These are phyloP conservation scores for Alosa alosa DNA, from an alignment of 2,113 vertebrate genomes.

Conservation along the genomic window DNA sequence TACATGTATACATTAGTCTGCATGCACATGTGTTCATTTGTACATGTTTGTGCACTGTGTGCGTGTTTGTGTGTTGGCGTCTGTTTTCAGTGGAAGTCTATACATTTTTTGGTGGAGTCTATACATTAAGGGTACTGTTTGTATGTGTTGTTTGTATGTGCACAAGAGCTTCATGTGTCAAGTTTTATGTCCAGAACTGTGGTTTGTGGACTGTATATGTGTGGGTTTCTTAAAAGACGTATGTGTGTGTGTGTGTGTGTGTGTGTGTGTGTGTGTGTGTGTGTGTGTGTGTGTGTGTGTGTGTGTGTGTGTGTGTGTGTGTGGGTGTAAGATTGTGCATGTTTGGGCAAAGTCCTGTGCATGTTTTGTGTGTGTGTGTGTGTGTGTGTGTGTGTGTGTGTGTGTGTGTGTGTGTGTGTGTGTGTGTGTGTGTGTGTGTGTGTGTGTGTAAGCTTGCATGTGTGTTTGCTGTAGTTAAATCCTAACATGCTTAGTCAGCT, in stretches of 20 bases:
- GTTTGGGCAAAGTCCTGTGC: neutral
- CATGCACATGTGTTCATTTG: neutral
- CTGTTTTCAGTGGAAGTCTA: neutral
- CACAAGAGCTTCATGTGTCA: neutral
- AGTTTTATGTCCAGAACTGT: neutral
- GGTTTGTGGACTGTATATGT: neutral
- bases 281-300: neutral
- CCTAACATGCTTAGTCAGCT: constrained; percentile 41
- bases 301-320: too few relatives aligned
- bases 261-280: neutral
- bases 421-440: neutral
- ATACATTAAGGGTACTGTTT: neutral
- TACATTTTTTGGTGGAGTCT: neutral
- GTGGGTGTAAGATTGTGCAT: neutral
- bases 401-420: neutral
- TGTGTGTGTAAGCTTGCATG: constrained; percentile 33
- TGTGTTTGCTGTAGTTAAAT: constrained; percentile 42
- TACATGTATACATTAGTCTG: neutral
- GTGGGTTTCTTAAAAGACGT: neutral
- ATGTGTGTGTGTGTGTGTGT: neutral
- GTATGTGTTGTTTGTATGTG: neutral
- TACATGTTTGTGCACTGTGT: neutral
- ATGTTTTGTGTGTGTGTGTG: neutral
- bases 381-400: neutral
- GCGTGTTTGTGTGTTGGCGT: constrained; percentile 10